phyloP scores from a whole-genome alignment of 2,113 vertebrate genomes.

The Nettapus auritus region DNA sequence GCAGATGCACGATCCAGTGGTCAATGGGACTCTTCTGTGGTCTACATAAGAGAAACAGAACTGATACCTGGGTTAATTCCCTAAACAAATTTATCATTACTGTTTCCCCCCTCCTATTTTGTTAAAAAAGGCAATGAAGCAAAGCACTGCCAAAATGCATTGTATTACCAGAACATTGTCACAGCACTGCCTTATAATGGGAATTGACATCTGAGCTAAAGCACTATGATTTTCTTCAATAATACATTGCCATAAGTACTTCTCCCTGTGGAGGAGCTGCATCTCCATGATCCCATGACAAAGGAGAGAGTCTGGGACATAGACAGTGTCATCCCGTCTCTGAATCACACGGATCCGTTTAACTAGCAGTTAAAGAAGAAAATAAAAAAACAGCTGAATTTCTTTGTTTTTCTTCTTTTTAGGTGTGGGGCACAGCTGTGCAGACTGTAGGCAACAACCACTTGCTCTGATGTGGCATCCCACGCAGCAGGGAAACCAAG shows the following conservation, averaged over 20 bases:
- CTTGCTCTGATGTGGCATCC: neutral
- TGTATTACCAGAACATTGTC: slow-evolving; percentile 2
- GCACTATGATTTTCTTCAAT: slow-evolving; percentile 15
- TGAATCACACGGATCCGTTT: slow-evolving; percentile 20
- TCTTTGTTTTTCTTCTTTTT: neutral
- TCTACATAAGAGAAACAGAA: neutral
- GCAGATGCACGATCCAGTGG: neutral
- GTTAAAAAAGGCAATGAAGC: neutral
- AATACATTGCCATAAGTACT: neutral
- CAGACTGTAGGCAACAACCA: neutral
- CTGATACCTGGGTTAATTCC: neutral
- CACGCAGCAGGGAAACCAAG: neutral
- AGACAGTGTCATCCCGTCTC: neutral
- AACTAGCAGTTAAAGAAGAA: neutral
- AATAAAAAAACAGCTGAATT: neutral
- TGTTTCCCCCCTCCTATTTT: neutral
- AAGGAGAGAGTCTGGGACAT: neutral
- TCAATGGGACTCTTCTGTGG: neutral
- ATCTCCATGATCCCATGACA: neutral
- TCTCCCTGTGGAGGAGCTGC: neutral
- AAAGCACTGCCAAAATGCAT: neutral
- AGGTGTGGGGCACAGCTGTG: slow-evolving; percentile 16
- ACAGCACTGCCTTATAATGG: neutral
- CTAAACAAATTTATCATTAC: neutral
- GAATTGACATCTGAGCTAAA: neutral